Evolutionary conservation across 2,797 vertebrate genomes (phyloP), one percentile per base, ranked within the genome.

Genomic region (Halcyon leucocephala): DNA sequence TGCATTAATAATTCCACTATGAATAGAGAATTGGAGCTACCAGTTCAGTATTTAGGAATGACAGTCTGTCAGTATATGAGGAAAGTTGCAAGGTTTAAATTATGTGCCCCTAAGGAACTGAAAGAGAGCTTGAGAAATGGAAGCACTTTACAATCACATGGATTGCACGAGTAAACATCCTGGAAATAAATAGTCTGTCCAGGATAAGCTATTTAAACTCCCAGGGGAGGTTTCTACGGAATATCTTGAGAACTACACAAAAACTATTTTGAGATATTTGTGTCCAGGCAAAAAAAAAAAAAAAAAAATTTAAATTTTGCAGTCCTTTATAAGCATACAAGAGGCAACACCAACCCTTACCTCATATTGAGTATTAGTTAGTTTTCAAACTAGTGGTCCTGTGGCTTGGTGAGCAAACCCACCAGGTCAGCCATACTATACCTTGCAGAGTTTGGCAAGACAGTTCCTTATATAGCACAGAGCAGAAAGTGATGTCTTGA

Each of bases 141-240:
- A 95, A 84, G 84, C 82, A 91, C 84, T 92, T 95, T 78, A 96
- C 93, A 95, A 94, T 97, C 96, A 95, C 95, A 97, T 93, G 96
- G 79, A 90, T 73, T 82, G 84, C 90, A 74, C 1, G 14, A 96
- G 90, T 97, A 97, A 97, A 96, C 90, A 96, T 95, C 84, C 92
- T 94, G 91, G 73, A 96, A 97, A 97, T 95, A 97, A 97, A 97
- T 95, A 97, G 94, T 89, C 76, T 92, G 88, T 88, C 90, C 93
- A 96, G 95, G 80, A 93, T 90, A 95, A 96, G 94, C 89, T 97
- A 96, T 97, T 97, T 97, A 26, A 89, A 83, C 46, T 92, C 95
- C 86, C 95, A 90, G 22, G 69, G 60, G 96, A 95, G 29, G 28
- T 86, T 84, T 33, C 71, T 90, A 65, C 88, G 91, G 79, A 95